Percentiles rank a stretch among this genome's conserved stretches.
phyloP scores from a whole-genome alignment of 2,113 vertebrate genomes.

The Grus americana region DNA sequence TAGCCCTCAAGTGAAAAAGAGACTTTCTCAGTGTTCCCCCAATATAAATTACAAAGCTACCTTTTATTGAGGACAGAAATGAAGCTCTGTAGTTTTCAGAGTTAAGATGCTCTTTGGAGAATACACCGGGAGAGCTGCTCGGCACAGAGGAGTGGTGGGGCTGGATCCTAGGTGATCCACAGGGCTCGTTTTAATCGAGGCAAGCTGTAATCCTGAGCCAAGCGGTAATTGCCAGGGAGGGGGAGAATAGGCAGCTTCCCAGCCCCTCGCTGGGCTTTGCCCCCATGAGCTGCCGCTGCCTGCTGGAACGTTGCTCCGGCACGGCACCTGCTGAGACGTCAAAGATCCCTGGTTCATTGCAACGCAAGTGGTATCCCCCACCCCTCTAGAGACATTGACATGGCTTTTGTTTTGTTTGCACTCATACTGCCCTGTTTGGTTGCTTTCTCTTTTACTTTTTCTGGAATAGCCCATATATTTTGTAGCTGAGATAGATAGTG shows the following conservation, averaged over 20 bases:
- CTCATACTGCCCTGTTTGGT: not conserved
- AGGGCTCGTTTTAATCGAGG: not conserved
- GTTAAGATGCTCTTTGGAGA: not conserved
- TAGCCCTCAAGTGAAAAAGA: not conserved
- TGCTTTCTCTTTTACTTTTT: not conserved
- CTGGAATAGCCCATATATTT: not conserved
- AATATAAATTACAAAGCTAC: not conserved
- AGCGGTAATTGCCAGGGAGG: not conserved
- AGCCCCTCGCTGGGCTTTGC: not conserved
- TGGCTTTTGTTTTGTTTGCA: not conserved
- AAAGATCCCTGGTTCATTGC: not conserved
- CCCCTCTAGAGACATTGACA: rapidly evolving
- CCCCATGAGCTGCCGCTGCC: not conserved
- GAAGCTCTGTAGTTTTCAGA: not conserved
- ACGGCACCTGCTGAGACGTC: rapidly evolving
- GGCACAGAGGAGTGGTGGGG: rapidly evolving
- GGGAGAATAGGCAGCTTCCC: not conserved
- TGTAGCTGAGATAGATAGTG: not conserved
- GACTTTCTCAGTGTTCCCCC: not conserved
- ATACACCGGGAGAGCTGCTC: not conserved
- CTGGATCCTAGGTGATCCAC: not conserved
- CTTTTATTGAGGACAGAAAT: slow-evolving; percentile 1
- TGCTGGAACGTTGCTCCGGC: not conserved
- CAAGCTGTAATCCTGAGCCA: not conserved
- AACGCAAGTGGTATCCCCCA: rapidly evolving